Percentiles rank a stretch among this genome's conserved stretches.
phyloP scores from a whole-genome alignment of 1,140 invertebrate species.

The Brachionus plicatilis region DNA sequence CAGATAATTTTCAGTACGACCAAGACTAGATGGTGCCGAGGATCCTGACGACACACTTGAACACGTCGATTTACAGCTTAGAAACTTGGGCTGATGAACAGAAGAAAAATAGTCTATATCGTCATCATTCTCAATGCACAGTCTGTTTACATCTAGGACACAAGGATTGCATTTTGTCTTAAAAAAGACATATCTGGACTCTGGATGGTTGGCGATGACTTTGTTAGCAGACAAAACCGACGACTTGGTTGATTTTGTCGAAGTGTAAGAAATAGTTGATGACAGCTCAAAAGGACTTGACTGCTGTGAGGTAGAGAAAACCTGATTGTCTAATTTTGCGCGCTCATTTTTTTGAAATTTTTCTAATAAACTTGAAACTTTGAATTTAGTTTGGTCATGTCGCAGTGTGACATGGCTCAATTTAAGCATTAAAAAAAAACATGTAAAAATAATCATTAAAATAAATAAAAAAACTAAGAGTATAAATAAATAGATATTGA shows the following conservation, averaged over 20 bases:
- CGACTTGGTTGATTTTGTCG: constrained; percentile 22
- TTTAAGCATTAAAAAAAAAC: background rate
- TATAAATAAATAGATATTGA: constrained; percentile 23
- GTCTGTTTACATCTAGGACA: background rate
- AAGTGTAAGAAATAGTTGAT: constrained; percentile 11
- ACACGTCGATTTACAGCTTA: background rate
- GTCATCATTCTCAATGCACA: background rate
- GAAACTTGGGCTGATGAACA: constrained; percentile 8
- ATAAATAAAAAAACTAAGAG: background rate
- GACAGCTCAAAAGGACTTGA: constrained; percentile 19
- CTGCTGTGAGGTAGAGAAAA: background rate
- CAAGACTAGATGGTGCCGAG: background rate
- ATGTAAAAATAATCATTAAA: background rate
- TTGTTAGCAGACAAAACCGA: background rate
- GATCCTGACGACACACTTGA: background rate
- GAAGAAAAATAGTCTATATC: background rate
- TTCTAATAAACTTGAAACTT: background rate
- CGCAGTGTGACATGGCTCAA: background rate
- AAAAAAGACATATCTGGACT: constrained; percentile 4
- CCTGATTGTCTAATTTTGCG: background rate
- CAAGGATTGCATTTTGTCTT: background rate
- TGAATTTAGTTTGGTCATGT: background rate
- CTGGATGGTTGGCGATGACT: background rate
- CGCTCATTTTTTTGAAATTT: background rate
- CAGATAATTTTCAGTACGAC: background rate